These are phyloP conservation scores for Tachysurus vachellii DNA, from an alignment of 2,113 vertebrate genomes.

Conservation along the genomic window DNA sequence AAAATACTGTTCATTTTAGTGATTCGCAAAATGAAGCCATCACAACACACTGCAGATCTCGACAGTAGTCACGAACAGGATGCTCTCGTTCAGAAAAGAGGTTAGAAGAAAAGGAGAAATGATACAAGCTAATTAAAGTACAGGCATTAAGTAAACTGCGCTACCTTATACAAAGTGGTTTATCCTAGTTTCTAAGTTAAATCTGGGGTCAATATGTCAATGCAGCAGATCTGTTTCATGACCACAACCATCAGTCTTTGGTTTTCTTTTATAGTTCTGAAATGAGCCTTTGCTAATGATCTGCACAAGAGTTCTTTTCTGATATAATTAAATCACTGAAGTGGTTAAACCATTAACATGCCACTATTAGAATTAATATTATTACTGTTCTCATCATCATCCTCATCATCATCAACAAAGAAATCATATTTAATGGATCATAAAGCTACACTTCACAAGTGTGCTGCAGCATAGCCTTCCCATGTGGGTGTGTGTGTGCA, in stretches of 20 bases:
- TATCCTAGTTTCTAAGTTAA: not conserved
- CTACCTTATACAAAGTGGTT: not conserved
- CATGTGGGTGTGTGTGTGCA: not conserved
- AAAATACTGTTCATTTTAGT: not conserved
- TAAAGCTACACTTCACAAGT: conserved; percentile 7
- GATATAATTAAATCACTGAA: conserved; percentile 33
- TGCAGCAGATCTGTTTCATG: not conserved
- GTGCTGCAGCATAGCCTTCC: not conserved
- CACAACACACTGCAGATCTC: not conserved
- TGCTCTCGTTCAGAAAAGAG: not conserved
- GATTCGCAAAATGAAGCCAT: not conserved
- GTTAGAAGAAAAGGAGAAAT: not conserved
- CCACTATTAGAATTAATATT: conserved; percentile 29
- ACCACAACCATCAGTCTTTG: not conserved
- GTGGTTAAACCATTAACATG: conserved; percentile 26
- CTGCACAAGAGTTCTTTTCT: not conserved
- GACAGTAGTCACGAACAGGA: no score
- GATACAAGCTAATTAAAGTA: not conserved
- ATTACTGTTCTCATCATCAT: conserved; percentile 1
- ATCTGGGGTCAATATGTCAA: not conserved
- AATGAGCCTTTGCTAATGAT: conserved; percentile 29
- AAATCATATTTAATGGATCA: conserved; percentile 12
- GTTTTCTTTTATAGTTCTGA: conserved; percentile 6
- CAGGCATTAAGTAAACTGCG: not conserved
- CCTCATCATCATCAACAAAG: not conserved